A percentile compares a stretch with the other conserved stretches of the same genome.
These are phyloP conservation scores for Tetramorium bicarinatum DNA, from an alignment of 2,888 invertebrate genomes.

Conservation along the genomic window DNA sequence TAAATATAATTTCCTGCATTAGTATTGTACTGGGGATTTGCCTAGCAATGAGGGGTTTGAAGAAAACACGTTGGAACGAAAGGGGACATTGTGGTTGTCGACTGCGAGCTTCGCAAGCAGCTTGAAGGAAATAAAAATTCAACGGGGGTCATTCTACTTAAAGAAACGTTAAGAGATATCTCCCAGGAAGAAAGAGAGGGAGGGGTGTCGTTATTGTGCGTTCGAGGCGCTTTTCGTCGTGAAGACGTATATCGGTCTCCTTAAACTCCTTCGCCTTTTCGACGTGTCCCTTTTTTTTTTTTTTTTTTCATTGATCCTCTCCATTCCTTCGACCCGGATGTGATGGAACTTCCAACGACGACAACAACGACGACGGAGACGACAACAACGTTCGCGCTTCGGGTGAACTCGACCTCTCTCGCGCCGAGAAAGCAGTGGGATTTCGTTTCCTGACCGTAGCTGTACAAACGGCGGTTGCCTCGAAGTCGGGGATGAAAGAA, in stretches of 20 bases:
- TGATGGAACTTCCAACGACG: constrained; percentile 61
- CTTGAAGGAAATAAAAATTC: constrained; percentile 55
- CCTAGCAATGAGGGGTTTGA: not conserved
- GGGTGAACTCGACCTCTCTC: constrained; percentile 57
- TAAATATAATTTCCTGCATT: constrained; percentile 28
- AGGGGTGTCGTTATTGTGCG: constrained; percentile 34
- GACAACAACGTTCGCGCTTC: constrained; percentile 11
- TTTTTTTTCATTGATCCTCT: constrained; percentile 26
- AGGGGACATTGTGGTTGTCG: constrained; percentile 10
- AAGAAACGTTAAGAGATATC: constrained; percentile 51
- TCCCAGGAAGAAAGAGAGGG: not conserved
- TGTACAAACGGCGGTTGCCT: not conserved
- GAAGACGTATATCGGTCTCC: constrained; percentile 51
- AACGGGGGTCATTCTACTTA: constrained; percentile 43
- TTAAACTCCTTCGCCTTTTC: constrained; percentile 45
- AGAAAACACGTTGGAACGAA: constrained; percentile 7
- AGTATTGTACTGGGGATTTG: not conserved
- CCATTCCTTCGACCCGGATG: constrained; percentile 45
- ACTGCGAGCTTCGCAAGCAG: constrained; percentile 23
- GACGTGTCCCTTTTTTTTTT: constrained; percentile 5
- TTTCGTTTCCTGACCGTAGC: constrained; percentile 46
- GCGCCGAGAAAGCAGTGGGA: constrained; percentile 35
- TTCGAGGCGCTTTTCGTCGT: constrained; percentile 40
- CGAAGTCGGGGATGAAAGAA: not conserved
- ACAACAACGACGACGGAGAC: constrained; percentile 25